These are phyloP conservation scores for Coccyzus lansbergi DNA, from an alignment of 2,797 vertebrate species.

Conservation along the genomic window DNA sequence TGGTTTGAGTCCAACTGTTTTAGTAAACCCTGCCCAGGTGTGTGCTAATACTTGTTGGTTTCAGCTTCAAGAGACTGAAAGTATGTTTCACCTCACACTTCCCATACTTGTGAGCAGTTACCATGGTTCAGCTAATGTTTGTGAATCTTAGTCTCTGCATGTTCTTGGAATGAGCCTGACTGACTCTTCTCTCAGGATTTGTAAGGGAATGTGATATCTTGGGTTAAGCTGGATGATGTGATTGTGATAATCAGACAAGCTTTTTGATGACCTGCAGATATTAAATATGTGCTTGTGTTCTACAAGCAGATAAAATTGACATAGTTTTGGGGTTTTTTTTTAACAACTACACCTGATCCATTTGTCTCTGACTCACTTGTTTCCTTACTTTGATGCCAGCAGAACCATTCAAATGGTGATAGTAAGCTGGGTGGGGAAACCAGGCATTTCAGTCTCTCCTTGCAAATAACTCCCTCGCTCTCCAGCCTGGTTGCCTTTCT, in stretches of 20 bases:
- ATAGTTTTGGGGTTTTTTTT: no score
- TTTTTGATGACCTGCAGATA: background rate
- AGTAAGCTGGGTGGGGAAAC: background rate
- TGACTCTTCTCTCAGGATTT: background rate
- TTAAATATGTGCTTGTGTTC: background rate
- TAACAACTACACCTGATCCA: background rate
- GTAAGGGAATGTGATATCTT: background rate
- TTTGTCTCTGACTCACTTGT: background rate
- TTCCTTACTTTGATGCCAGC: background rate
- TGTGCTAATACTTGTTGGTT: background rate
- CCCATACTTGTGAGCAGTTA: background rate
- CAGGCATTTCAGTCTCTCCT: background rate
- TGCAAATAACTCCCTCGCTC: background rate
- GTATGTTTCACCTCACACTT: background rate
- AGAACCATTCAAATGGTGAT: background rate
- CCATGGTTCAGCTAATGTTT: background rate
- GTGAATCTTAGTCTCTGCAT: background rate
- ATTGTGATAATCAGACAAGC: background rate
- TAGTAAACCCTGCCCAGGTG: background rate
- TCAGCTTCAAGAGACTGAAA: background rate
- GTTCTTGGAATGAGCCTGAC: background rate
- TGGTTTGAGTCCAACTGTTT: background rate
- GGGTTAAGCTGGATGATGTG: background rate
- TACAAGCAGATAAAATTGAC: background rate
- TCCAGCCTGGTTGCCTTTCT: background rate